Evolutionary conservation across 2,113 vertebrate genomes (phyloP).

Genomic region (Psilopogon haemacephalus): DNA sequence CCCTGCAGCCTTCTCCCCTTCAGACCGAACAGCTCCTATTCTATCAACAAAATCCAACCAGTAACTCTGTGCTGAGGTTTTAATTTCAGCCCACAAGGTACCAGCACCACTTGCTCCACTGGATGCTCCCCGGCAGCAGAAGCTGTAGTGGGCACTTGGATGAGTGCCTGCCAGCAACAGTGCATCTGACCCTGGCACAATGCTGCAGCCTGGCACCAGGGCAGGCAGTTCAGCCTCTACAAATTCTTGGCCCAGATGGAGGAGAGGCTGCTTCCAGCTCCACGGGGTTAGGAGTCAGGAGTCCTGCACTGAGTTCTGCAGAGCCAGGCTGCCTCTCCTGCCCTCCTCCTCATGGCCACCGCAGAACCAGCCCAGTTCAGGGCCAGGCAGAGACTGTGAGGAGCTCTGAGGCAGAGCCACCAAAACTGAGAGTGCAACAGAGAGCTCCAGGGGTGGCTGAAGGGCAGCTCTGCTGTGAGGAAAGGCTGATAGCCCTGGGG

Average conservation of each 20-base stretch:
- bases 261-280: background rate
- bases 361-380: background rate
- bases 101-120: background rate
- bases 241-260: background rate
- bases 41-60: too few species aligned
- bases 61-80: background rate
- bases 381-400: background rate
- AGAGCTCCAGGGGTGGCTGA: background rate
- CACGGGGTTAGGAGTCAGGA: background rate
- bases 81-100: background rate
- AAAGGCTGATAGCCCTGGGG: too few species aligned
- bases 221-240: background rate
- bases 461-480: too few species aligned
- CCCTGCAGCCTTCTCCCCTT: too few species aligned
- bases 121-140: background rate
- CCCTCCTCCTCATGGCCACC: background rate
- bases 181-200: background rate
- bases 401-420: background rate
- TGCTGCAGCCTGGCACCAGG: background rate
- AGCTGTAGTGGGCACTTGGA: rapidly evolving
- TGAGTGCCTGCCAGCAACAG: background rate
- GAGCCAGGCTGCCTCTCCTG: background rate
- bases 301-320: background rate
- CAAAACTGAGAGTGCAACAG: background rate
- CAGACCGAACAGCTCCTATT: too few species aligned